A percentile compares a stretch with the other conserved stretches of the same genome.
These are phyloP conservation scores for Diadumene lineata DNA, from an alignment of 92 coral and sea anemone genomes.

Conservation along the genomic window DNA sequence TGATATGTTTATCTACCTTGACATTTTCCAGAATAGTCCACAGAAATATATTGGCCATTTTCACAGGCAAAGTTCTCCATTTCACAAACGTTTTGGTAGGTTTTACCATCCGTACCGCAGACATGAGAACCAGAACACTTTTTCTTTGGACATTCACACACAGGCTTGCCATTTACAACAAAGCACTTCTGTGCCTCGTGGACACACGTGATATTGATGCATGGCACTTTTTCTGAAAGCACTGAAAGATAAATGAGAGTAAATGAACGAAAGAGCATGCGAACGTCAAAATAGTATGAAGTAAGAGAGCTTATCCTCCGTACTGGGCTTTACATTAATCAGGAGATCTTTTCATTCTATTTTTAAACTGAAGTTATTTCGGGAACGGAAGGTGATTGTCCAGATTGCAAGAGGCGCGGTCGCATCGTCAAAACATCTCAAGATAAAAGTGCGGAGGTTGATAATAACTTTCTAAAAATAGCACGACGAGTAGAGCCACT, in stretches of 20 bases:
- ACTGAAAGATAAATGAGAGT: background rate
- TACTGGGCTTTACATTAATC: no score
- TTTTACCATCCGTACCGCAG: conserved; percentile 81
- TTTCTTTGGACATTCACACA: conserved; percentile 45
- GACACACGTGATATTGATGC: conserved; percentile 25
- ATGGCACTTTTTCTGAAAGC: background rate
- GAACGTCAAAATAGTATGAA: no score
- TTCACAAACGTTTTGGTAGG: conserved; percentile 63
- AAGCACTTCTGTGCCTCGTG: conserved; percentile 53
- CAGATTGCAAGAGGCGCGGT: no score
- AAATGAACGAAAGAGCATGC: no score
- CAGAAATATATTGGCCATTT: background rate
- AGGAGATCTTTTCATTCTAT: no score
- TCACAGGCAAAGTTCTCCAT: background rate
- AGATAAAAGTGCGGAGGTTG: no score
- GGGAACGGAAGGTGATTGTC: no score
- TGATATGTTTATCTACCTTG: background rate
- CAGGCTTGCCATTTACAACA: conserved; percentile 21
- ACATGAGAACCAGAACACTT: conserved; percentile 58
- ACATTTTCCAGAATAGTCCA: conserved; percentile 1
- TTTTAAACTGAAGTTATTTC: no score
- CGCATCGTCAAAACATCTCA: no score
- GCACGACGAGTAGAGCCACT: no score
- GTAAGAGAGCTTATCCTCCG: no score
- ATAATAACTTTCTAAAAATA: no score